A percentile compares a stretch with the other conserved stretches of the same genome.
Evolutionary conservation across 2,797 vertebrate genomes (phyloP).

Genomic region (Lagorchestes hirsutus): DNA sequence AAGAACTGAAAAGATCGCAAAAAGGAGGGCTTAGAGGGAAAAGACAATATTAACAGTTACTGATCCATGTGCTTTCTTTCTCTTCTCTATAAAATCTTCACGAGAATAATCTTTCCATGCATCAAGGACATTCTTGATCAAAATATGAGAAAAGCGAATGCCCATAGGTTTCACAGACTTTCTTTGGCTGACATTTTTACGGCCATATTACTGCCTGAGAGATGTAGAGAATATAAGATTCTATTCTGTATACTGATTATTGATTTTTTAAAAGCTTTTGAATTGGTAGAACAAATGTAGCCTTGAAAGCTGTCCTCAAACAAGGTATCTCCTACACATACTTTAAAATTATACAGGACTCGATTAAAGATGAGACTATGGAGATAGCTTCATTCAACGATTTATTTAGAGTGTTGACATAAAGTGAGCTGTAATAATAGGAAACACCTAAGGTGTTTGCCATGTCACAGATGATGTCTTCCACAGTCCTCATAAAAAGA

Average conservation of each 20-base stretch:
- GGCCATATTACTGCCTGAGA: neutral
- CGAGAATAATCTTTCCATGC: neutral
- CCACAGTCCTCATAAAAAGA: neutral
- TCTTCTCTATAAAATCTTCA: neutral
- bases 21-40: neutral
- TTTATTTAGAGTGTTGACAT: neutral
- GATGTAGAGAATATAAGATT: neutral
- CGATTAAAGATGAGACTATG: neutral
- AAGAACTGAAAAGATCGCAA: neutral
- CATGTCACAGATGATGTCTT: neutral
- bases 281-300: neutral
- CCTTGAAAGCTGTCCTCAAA: neutral
- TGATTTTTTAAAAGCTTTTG: neutral
- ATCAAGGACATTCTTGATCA: neutral
- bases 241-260: neutral
- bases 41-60: neutral
- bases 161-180: neutral
- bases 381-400: neutral
- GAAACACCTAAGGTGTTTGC: neutral
- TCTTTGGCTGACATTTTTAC: neutral
- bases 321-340: neutral
- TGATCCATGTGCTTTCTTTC: neutral
- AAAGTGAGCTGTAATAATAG: neutral
- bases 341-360: neutral
- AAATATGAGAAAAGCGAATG: neutral